Evolutionary conservation across 2,888 invertebrate genomes (phyloP), one percentile per base, ranked within the genome.

Genomic region (Acanthoscelides obtectus): DNA sequence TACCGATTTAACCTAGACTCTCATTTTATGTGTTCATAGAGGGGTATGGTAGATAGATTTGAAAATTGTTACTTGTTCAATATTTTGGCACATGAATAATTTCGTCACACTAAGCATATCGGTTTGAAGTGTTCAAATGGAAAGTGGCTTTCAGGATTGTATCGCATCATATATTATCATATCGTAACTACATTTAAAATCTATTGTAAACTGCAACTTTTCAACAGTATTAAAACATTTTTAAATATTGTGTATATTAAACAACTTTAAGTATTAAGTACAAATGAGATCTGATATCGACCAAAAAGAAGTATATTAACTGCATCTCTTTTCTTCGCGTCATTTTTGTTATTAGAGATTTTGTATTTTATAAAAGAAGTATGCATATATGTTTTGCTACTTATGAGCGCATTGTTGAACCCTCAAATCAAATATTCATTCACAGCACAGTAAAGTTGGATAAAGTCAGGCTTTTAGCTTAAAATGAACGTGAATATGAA

Each of bases 81-180:
- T 4, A 12, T 45, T 45, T 45, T 45, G 45, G 45, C 17, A 45
- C n/a, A n/a, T n/a, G n/a, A 17, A 45, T 45, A 45, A 45, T 45
- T 45, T 45, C 45, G 17, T 45, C 45, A 45, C 45, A 45, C 45
- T 17, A 12, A 45, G 12, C 12, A 45, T 45, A 45, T 45, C 45
- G 45, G 75, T 73, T 78, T 79, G 75, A 80, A 78, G 80, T 81
- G 80, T 81, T 81, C 80, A 80, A 77, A 75, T 75, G 45, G 45
- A 75, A 79, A 77, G 74, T 76, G 76, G 77, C 77, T 79, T 77
- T 75, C 78, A 76, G 77, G 77, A 77, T 75, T 71, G 73, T 72
- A 73, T 71, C 72, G 72, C 76, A 73, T 74, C 45, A 45, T 45
- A 45, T 45, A 45, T 45, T 45, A 45, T 73, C 69, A 71, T 70